Conservation (phyloP, 2,888 invertebrate genomes). For the Chloroclysta siterata region DNA sequence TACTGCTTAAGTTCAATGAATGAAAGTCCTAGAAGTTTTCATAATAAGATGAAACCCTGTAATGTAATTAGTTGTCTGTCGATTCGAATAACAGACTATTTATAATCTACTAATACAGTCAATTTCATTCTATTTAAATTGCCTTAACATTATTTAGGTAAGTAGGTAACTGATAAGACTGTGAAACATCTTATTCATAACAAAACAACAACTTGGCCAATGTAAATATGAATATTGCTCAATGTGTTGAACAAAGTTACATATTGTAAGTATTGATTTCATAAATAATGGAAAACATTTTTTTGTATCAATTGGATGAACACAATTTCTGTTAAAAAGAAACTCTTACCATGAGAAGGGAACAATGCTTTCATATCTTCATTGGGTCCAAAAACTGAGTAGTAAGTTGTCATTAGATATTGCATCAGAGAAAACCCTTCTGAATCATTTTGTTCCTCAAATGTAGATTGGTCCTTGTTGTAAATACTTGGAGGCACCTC, state of each 20-base stretch:
- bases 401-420: slow-evolving; percentile 64
- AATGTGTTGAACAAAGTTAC: background rate
- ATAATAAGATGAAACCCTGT: slow-evolving; percentile 6
- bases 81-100: background rate
- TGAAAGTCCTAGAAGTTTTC: slow-evolving; percentile 6
- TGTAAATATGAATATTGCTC: background rate
- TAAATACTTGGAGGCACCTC: slow-evolving; percentile 62
- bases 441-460: slow-evolving; percentile 49
- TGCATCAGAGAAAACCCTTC: slow-evolving; percentile 68
- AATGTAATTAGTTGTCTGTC: slow-evolving; percentile 9
- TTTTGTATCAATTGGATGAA: too few species aligned
- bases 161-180: slow-evolving; percentile 4
- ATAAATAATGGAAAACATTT: too few species aligned
- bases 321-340: background rate
- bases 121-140: background rate
- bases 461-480: slow-evolving; percentile 53
- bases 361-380: slow-evolving; percentile 72
- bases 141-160: background rate
- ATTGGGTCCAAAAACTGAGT: slow-evolving; percentile 65
- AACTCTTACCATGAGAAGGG: slow-evolving; percentile 63
- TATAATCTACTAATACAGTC: too few species aligned
- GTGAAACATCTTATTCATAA: background rate
- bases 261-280: too few species aligned
- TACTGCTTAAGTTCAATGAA: background rate
- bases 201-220: background rate